Evolutionary conservation across 2,888 invertebrate genomes (phyloP).

Genomic region (Drosophila mayaguana): DNA sequence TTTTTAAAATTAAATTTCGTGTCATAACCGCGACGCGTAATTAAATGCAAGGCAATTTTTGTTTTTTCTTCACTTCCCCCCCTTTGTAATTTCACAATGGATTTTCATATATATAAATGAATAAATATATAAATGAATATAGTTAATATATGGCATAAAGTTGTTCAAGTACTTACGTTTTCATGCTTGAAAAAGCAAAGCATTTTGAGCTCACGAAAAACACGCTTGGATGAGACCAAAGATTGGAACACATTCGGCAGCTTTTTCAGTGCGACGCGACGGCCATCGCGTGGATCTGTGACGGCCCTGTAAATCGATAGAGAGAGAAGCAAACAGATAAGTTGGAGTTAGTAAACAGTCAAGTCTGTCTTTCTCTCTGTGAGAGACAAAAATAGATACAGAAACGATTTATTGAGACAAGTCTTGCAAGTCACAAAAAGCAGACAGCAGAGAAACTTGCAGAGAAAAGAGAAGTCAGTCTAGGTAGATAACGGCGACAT

Average conservation of each 20-base stretch:
- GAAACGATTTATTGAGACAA: conserved; percentile 6
- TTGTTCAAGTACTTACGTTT: conserved; percentile 91
- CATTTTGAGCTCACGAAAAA: conserved; percentile 99
- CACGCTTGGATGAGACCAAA: conserved; percentile 98
- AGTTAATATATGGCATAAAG: neutral
- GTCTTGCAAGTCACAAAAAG: neutral
- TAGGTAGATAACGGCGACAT: conserved; percentile 2
- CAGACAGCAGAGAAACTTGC: neutral
- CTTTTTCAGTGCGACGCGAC: conserved; percentile 99
- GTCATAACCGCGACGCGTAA: conserved; percentile 54
- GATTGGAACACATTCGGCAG: conserved; percentile 99
- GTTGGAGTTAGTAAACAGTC: conserved; percentile 1
- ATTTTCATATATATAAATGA: conserved; percentile 3
- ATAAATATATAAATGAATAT: too few species aligned
- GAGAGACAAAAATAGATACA: neutral
- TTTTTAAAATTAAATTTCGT: conserved; percentile 65
- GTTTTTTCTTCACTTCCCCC: neutral
- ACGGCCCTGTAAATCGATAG: conserved; percentile 92
- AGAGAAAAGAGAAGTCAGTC: neutral
- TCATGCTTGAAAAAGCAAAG: conserved; percentile 99
- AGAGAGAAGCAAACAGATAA: conserved; percentile 7
- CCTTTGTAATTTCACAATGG: neutral
- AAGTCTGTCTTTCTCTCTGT: neutral
- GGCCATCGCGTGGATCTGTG: conserved; percentile 99
- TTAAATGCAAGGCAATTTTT: conserved; percentile 50